Evolutionary conservation across 2,888 invertebrate genomes (phyloP).

Genomic region (Adineta ricciae): DNA sequence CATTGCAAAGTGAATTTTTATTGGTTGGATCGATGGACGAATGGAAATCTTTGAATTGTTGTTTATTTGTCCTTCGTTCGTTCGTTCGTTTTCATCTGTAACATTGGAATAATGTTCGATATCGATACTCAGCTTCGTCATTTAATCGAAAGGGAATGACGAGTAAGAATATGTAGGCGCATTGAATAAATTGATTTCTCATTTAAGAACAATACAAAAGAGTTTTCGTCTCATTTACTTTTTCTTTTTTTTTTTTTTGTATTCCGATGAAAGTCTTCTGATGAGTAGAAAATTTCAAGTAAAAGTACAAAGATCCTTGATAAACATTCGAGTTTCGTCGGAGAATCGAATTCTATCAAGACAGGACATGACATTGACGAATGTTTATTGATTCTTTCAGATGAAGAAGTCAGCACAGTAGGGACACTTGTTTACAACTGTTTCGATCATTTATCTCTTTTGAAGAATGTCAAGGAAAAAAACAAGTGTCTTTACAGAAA

Average conservation of each 20-base stretch:
- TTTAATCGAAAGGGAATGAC: neutral
- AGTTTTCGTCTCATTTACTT: no score
- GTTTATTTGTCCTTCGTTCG: neutral
- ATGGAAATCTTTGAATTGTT: neutral
- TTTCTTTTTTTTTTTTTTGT: no score
- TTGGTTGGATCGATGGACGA: neutral
- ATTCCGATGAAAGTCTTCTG: neutral
- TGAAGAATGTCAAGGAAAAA: neutral
- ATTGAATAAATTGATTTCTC: neutral
- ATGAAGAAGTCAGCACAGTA: neutral
- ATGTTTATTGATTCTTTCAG: constrained; percentile 1
- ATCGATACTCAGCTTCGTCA: neutral
- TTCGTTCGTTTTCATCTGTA: neutral
- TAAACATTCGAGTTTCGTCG: no score
- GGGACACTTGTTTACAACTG: neutral
- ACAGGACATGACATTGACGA: neutral
- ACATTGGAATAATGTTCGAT: neutral
- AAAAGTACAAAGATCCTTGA: no score
- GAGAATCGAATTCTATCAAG: no score
- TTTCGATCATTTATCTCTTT: neutral
- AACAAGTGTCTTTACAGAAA: neutral
- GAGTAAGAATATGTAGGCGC: neutral
- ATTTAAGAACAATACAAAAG: neutral
- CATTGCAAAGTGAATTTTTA: neutral
- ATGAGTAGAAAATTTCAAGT: neutral